A percentile compares a stretch with the other conserved stretches of the same genome.
phyloP scores from a whole-genome alignment of 35 echinoderm and acorn worm genomes.

The Holothuria glaberrima region DNA sequence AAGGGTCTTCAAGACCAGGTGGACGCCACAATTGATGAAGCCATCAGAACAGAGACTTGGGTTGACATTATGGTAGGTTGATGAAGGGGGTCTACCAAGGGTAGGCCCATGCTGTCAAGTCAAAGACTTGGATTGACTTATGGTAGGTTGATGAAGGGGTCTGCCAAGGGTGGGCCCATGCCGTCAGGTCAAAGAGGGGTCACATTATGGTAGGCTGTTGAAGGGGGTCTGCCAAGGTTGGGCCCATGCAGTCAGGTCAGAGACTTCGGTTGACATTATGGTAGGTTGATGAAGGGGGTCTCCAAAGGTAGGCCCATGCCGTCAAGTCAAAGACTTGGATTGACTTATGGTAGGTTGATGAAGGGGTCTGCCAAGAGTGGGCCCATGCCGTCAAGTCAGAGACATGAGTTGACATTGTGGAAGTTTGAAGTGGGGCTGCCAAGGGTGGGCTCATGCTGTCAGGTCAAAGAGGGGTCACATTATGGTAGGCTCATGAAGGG shows the following conservation, averaged over 20 bases:
- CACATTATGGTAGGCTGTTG: no score
- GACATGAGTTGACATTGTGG: not conserved
- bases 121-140: not conserved
- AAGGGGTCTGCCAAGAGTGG: not conserved
- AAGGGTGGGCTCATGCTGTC: no score
- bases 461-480: no score
- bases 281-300: conserved; percentile 4
- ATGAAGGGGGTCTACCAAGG: not conserved
- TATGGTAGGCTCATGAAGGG: no score
- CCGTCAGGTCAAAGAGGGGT: no score
- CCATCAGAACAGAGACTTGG: conserved; percentile 75
- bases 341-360: not conserved
- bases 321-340: no score
- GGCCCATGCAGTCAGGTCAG: no score
- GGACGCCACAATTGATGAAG: conserved; percentile 89
- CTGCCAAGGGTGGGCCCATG: no score
- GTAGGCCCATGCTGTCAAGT: not conserved
- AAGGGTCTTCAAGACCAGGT: conserved; percentile 78
- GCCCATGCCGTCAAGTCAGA: not conserved
- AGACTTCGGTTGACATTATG: conserved; percentile 83
- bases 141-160: not conserved
- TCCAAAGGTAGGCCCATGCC: not conserved
- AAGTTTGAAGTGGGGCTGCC: not conserved
- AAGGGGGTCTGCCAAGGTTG: no score
- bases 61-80: conserved; percentile 74